phyloP scores from a whole-genome alignment of 2,888 invertebrate species.

The Stegana nigrithorax region DNA sequence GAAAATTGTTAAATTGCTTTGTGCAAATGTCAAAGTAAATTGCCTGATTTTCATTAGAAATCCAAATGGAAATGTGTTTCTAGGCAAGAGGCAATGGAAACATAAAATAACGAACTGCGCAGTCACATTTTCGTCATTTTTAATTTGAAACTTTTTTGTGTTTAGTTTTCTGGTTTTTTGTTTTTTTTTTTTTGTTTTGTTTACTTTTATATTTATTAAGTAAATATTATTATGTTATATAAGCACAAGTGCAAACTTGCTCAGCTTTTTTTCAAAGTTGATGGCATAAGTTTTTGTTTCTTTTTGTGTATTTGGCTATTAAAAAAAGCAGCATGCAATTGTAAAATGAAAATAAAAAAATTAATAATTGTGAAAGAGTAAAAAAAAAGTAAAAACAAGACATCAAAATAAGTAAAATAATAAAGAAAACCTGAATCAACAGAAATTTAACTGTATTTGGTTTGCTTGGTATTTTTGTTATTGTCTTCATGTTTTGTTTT shows the following conservation, averaged over 20 bases:
- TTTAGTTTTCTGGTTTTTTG: neutral
- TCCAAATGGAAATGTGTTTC: neutral
- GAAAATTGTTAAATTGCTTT: conserved; percentile 24
- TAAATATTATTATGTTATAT: neutral
- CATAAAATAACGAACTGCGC: too few relatives aligned
- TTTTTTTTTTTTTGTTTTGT: neutral
- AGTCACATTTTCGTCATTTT: neutral
- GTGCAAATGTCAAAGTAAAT: conserved; percentile 23
- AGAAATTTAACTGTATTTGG: too few relatives aligned
- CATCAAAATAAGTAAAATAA: too few relatives aligned
- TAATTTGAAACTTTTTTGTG: neutral
- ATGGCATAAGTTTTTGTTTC: neutral
- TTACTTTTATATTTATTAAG: neutral
- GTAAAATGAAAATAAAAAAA: neutral
- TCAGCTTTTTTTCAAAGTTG: neutral
- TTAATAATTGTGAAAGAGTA: too few relatives aligned
- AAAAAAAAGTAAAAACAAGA: too few relatives aligned
- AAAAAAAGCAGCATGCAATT: neutral
- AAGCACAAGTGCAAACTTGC: conserved; percentile 7
- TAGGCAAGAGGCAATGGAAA: neutral
- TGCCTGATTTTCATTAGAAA: conserved; percentile 23
- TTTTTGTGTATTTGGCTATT: neutral
- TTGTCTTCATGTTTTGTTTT: too few relatives aligned
- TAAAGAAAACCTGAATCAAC: neutral
- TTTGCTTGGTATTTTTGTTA: too few relatives aligned